Base-by-base conservation (phyloP, 1,140 invertebrate species). In the Bradysia coprophila region DNA sequence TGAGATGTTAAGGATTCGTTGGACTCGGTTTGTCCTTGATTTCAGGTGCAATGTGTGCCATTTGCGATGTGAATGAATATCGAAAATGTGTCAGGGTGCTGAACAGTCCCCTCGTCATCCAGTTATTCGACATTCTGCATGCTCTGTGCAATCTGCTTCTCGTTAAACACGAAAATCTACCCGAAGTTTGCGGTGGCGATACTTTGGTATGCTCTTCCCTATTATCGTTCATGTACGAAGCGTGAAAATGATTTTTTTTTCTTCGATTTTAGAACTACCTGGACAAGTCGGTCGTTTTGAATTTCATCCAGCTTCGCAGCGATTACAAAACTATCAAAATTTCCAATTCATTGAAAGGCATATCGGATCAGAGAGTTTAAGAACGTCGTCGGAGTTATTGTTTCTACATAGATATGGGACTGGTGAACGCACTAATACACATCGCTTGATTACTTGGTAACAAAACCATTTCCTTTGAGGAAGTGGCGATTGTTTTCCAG, bases 41-140 rank as follows among this genome's bases (percentile, higher is more conserved):
- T 54, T 43, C 54, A 83, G 83, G 91, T 43, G 93, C 91, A 2
- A 95, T 98, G 86, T 81, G 91, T 58, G 87, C 87, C 2, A 94
- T 98, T 46, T 97, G 90, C 66, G 95, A 98, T 69, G 84, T 98
- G 41, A 96, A 95, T 56, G 94, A 97, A 59, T 86, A 86, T 59
- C 69, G 91, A 22, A 89, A 78, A 57, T 87, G 78, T 65, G 77
- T 82, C 9, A 74, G 80, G 49, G 67, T 74, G 50, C 71, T 88
- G 52, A 69, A 78, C 43, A 72, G 85, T 22, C 69, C 78, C 1
- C 61, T 90, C 21, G 78, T 96, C 11, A 80, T 75, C 18, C 77
- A 81, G 33, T 64, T 96, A 18, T 98, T 98, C 66, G 90, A 97
- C 62, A 87, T 88, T 21, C 66, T 98, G 13, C 89, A 97, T 61